Base-by-base conservation (phyloP, 1,140 invertebrate species). In the Parasteatoda tepidariorum region DNA sequence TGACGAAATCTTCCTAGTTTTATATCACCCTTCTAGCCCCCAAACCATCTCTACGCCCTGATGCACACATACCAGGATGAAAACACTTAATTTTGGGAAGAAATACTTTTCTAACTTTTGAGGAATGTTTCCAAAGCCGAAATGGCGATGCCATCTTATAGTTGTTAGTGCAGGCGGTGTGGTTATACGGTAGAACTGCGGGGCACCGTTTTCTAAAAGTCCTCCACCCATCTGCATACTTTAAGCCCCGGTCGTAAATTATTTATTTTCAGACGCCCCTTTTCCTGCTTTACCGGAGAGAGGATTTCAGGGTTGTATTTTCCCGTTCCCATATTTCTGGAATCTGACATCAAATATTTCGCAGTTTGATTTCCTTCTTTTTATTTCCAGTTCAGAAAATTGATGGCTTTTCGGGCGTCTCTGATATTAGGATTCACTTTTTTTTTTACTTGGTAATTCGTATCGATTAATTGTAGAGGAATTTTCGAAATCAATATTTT, bases 61-160 rank as follows among this genome's bases (percentile, higher is more conserved):
- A 6, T 41, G 73, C 73, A 62, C 73, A 75, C 38, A 57, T 26
- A 28, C 24, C 26, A 73, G 33, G 73, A 75, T 61, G 55, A 75
- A 70, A 41, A 70, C 41, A 75, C 73, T 28, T 22, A 62, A 62
- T 75, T 75, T 62, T 11, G 73, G 34, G 62, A 41, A 26, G 62
- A 75, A 75, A 62, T 62, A 55, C 62, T 75, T 62, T 75, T 18
- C 73, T 57, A 75, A 75, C 31, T 75, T 75, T 75, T 75, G 73
- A 75, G 73, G 73, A 75, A 75, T 75, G 73, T 75, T n/a, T n/a
- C 73, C 62, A 22, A 75, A 62, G 57, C 22, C 18, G 73, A 62
- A 75, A 75, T 33, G 73, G 41, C 57, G 55, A 75, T 62, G 73
- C 55, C 73, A 75, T 75, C 57, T 75, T 75, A 26, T 75, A 57